phyloP scores from a whole-genome alignment of 2,113 vertebrate species.

The Uria lomvia region DNA sequence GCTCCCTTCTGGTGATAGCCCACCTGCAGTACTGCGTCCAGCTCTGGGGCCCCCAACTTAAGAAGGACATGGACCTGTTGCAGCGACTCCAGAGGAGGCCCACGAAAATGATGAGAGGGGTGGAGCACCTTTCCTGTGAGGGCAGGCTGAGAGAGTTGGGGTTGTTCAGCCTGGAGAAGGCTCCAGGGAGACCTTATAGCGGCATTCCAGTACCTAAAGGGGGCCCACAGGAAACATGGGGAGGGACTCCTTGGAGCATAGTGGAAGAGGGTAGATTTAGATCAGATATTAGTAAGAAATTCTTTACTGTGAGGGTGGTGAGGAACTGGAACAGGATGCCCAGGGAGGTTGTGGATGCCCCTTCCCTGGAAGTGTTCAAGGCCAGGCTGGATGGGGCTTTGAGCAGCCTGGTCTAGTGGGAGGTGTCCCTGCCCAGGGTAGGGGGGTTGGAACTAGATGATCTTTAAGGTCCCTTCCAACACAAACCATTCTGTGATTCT shows the following conservation, averaged over 20 bases:
- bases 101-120: neutral
- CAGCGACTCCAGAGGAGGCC: neutral
- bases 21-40: neutral
- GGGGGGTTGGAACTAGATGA: neutral
- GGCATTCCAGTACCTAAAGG: neutral
- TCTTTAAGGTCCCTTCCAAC: neutral
- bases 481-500: neutral
- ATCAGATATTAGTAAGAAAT: neutral
- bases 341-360: neutral
- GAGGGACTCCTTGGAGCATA: neutral
- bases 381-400: neutral
- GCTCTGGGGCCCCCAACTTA: neutral
- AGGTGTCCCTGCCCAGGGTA: neutral
- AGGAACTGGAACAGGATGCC: neutral
- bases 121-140: neutral
- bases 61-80: neutral
- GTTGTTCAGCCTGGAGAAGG: neutral
- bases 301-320: neutral
- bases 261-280: neutral
- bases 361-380: neutral
- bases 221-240: neutral
- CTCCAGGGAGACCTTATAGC: neutral
- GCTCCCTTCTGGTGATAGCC: neutral
- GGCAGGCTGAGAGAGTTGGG: neutral
- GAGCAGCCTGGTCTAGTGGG: neutral